Percentiles rank a stretch among this genome's conserved stretches.
phyloP scores from a whole-genome alignment of 2,888 invertebrate species.

The Stenolophus ochropezus region DNA sequence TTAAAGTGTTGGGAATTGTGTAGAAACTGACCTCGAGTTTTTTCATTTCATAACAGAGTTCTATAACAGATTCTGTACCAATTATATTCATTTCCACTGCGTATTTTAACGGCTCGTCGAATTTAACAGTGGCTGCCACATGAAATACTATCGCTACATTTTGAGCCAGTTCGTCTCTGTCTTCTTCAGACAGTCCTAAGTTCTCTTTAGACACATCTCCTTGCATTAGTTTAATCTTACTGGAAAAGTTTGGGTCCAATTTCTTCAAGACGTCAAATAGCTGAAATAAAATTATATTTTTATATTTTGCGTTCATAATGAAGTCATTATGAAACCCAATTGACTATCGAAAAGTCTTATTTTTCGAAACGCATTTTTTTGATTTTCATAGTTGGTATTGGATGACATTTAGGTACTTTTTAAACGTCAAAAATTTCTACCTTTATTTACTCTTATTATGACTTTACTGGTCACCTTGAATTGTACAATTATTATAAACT shows the following conservation, averaged over 20 bases:
- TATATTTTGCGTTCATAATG: no score
- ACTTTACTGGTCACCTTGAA: no score
- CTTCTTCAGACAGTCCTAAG: constrained; percentile 76
- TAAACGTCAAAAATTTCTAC: no score
- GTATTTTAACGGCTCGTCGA: constrained; percentile 83
- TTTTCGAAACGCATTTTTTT: no score
- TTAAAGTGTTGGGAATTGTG: no score
- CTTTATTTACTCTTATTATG: no score
- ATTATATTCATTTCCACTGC: constrained; percentile 86
- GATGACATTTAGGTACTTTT: no score
- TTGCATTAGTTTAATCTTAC: constrained; percentile 79
- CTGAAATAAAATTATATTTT: constrained; percentile 68
- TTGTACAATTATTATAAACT: no score
- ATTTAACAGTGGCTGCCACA: constrained; percentile 88
- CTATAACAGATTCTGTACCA: constrained; percentile 82
- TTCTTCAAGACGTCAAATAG: constrained; percentile 79
- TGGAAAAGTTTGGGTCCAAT: constrained; percentile 76
- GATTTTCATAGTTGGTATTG: no score
- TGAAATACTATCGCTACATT: constrained; percentile 87
- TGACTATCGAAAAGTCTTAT: no score
- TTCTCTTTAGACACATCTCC: constrained; percentile 79
- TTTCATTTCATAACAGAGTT: constrained; percentile 82
- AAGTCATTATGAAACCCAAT: no score
- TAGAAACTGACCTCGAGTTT: constrained; percentile 81
- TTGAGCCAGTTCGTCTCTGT: constrained; percentile 75